These are phyloP conservation scores for Noctua fimbriata DNA, from an alignment of 2,888 invertebrate species.

Conservation along the genomic window DNA sequence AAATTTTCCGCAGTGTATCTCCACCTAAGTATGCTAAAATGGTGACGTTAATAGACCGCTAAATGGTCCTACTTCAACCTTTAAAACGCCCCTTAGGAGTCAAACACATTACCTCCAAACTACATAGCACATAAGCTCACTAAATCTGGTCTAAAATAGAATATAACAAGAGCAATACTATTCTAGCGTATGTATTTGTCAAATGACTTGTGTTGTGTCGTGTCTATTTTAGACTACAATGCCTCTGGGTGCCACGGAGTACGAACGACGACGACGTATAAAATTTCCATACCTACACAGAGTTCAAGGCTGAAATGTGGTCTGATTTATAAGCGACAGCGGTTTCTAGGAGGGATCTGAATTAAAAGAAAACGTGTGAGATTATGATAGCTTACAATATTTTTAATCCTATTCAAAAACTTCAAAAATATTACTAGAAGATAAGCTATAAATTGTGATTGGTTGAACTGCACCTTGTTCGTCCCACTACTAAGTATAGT, in stretches of 20 bases:
- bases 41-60: not conserved
- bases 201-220: conserved; percentile 53
- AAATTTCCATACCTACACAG: conserved; percentile 74
- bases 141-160: conserved; percentile 13
- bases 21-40: not conserved
- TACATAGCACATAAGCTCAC: not conserved
- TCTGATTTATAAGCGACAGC: conserved; percentile 69
- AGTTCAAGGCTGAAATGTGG: conserved; percentile 79
- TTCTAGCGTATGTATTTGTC: conserved; percentile 32
- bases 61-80: not conserved
- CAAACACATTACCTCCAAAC: not conserved
- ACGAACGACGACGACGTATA: conserved; percentile 66
- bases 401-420: not conserved
- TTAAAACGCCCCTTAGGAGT: not conserved
- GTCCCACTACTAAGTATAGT: not conserved
- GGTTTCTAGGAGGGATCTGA: conserved; percentile 9
- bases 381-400: not conserved
- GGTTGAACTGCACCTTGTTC: not conserved
- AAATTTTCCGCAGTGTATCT: not conserved
- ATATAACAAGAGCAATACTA: conserved; percentile 29
- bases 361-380: not conserved
- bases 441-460: not conserved
- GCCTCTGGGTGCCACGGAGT: conserved; percentile 58
- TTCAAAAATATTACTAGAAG: not conserved
- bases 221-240: conserved; percentile 66